Conservation (phyloP, 2,113 vertebrate genomes). For the Pelecanus crispus region DNA sequence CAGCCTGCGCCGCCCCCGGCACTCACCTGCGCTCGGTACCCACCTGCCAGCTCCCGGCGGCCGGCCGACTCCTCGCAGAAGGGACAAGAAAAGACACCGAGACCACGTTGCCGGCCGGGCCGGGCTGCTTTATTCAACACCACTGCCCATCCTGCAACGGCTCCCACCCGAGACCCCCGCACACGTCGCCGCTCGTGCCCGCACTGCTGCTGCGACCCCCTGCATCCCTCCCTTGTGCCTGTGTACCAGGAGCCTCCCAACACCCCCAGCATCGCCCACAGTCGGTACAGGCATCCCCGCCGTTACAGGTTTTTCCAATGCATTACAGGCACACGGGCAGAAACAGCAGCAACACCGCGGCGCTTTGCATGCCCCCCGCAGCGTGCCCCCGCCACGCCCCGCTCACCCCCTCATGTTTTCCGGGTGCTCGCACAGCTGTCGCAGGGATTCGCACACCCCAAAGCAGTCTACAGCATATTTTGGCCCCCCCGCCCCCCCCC, state of each 20-base stretch:
- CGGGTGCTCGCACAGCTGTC: background rate
- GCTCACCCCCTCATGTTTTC: background rate
- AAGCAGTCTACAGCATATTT: no score
- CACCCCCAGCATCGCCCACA: background rate
- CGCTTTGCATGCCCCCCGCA: fast-evolving
- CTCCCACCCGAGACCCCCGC: fast-evolving
- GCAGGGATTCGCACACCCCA: no score
- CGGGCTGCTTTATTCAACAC: no score
- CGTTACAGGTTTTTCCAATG: background rate
- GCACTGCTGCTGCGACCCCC: background rate
- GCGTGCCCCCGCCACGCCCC: fast-evolving
- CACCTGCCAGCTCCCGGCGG: background rate
- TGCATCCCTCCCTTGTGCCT: no score
- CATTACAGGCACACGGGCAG: no score
- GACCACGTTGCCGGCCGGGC: fast-evolving
- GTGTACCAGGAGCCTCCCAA: background rate
- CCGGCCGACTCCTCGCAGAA: fast-evolving
- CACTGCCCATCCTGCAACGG: background rate
- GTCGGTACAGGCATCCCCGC: background rate
- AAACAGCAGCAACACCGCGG: background rate
- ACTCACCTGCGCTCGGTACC: background rate
- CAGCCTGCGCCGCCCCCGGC: background rate
- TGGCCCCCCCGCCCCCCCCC: no score
- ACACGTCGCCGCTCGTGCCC: no score
- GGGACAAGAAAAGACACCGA: no score